Conservation (phyloP, 2,797 vertebrate genomes). For the Tapirus indicus region DNA sequence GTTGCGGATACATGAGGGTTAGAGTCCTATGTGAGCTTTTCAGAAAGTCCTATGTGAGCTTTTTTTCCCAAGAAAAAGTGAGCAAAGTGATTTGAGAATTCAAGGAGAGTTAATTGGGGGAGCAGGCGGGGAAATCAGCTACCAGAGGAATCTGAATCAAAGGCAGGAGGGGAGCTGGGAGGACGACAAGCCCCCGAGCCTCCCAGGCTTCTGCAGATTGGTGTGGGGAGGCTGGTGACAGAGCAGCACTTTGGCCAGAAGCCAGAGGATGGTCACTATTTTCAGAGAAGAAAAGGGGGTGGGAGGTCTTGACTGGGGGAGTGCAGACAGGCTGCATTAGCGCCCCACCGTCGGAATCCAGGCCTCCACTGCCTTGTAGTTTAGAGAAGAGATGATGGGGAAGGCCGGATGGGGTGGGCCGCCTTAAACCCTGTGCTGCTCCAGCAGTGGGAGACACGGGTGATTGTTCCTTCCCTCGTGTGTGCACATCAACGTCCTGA, state of each 20-base stretch:
- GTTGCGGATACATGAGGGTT: not conserved
- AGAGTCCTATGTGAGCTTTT: not conserved
- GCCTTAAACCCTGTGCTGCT: not conserved
- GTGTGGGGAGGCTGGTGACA: not conserved
- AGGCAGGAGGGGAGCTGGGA: not conserved
- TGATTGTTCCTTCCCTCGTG: not conserved
- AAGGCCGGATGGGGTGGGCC: not conserved
- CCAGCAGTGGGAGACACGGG: rapidly evolving
- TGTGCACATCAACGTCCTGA: too few species aligned
- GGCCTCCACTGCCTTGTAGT: not conserved
- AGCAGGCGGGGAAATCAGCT: not conserved
- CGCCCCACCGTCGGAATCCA: not conserved
- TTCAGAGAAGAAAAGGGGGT: not conserved
- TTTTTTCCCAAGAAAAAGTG: not conserved
- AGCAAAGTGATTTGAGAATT: not conserved
- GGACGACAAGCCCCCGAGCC: not conserved
- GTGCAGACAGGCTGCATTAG: not conserved
- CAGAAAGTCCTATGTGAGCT: not conserved
- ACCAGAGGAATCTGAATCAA: not conserved
- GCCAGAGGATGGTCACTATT: not conserved
- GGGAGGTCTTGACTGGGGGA: not conserved
- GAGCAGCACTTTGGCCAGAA: not conserved
- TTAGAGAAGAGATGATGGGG: not conserved
- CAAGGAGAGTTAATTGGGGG: not conserved
- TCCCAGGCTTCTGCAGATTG: not conserved